phyloP scores from a whole-genome alignment of 2,888 invertebrate species.

The Agonopterix heracliana region DNA sequence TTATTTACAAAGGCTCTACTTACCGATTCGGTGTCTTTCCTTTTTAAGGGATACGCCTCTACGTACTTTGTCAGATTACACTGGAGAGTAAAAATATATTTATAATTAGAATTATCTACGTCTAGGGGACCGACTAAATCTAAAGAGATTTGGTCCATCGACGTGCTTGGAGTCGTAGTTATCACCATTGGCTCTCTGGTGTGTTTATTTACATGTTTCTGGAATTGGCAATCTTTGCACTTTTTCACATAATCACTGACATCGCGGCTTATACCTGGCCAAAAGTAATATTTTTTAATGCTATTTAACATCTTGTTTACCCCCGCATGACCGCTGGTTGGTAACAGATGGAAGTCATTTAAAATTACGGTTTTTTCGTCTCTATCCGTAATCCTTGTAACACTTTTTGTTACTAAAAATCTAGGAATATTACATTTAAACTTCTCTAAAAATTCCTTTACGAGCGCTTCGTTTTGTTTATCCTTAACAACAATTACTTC shows the following conservation, averaged over 20 bases:
- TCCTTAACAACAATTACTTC: slow-evolving; percentile 8
- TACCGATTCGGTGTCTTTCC: slow-evolving; percentile 5
- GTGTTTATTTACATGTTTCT: too few species aligned
- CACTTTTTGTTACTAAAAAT: too few species aligned
- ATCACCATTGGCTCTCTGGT: too few species aligned
- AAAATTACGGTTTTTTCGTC: slow-evolving; percentile 10
- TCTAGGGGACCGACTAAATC: slow-evolving; percentile 6
- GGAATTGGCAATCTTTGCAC: too few species aligned
- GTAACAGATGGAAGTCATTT: slow-evolving; percentile 15
- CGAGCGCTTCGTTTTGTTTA: slow-evolving; percentile 7
- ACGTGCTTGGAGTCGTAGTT: slow-evolving; percentile 5
- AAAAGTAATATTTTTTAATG: too few species aligned
- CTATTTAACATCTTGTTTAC: slow-evolving; percentile 11
- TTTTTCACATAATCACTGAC: too few species aligned
- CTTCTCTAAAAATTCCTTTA: slow-evolving; percentile 5
- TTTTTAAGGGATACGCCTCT: slow-evolving; percentile 8
- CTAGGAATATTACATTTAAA: slow-evolving; percentile 1
- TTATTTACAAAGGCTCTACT: slow-evolving; percentile 10
- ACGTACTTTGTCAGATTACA: slow-evolving; percentile 6
- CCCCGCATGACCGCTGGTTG: slow-evolving; percentile 13
- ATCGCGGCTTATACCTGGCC: too few species aligned
- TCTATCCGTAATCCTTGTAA: background rate
- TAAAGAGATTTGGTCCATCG: slow-evolving; percentile 8
- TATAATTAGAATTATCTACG: slow-evolving; percentile 3
- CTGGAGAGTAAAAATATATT: slow-evolving; percentile 3